phyloP scores from a whole-genome alignment of 2,888 invertebrate species.

The Watsonalla binaria region DNA sequence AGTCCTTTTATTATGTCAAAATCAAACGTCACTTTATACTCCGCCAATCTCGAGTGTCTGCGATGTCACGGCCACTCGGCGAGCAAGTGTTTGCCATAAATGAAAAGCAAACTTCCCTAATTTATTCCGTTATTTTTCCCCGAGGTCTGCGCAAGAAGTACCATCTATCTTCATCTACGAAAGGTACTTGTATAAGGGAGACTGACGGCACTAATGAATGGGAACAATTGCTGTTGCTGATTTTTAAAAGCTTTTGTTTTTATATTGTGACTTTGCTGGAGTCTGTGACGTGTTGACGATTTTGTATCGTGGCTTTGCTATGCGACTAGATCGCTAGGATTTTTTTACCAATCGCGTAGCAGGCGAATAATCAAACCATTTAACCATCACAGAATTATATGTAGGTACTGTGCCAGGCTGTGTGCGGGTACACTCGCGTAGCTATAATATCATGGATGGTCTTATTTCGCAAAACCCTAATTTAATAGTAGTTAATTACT shows the following conservation, averaged over 20 bases:
- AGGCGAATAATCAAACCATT: too few species aligned
- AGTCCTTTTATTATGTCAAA: background rate
- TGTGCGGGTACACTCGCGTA: too few species aligned
- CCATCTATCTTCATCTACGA: slow-evolving; percentile 48
- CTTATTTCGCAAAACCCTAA: too few species aligned
- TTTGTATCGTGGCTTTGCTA: too few species aligned
- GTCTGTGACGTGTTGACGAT: too few species aligned
- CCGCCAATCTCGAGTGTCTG: background rate
- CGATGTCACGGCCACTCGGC: slow-evolving; percentile 1
- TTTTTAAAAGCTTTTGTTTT: slow-evolving; percentile 15
- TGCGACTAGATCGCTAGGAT: too few species aligned
- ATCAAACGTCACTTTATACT: background rate
- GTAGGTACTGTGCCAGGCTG: too few species aligned
- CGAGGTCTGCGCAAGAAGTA: slow-evolving; percentile 20
- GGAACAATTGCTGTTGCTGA: slow-evolving; percentile 24
- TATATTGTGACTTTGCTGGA: background rate
- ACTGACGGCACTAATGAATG: slow-evolving; percentile 38
- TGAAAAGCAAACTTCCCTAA: slow-evolving; percentile 22
- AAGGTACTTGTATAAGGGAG: slow-evolving; percentile 25
- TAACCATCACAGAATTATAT: too few species aligned
- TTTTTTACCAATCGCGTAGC: too few species aligned
- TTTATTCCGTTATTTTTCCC: slow-evolving; percentile 34
- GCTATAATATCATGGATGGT: too few species aligned
- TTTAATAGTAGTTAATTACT: too few species aligned
- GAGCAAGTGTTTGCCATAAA: slow-evolving; percentile 3